These are phyloP conservation scores for Gryllus longicercus DNA, from an alignment of 2,888 invertebrate species.

Conservation along the genomic window DNA sequence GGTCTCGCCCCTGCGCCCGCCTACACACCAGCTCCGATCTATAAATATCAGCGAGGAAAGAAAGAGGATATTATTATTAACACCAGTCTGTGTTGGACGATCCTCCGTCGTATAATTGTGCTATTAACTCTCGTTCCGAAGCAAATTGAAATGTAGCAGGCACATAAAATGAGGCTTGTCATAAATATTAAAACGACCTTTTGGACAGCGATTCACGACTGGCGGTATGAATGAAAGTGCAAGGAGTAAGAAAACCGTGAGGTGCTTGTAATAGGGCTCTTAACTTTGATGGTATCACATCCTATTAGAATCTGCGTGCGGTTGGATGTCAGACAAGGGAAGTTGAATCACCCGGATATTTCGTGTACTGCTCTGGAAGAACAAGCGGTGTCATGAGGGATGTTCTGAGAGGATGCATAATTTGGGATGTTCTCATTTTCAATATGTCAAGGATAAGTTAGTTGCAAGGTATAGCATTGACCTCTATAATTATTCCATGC, in stretches of 20 bases:
- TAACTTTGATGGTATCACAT: not conserved
- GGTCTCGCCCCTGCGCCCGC: not conserved
- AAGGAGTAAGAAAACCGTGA: not conserved
- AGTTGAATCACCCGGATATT: not conserved
- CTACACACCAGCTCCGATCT: not conserved
- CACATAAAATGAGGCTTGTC: slow-evolving; percentile 6
- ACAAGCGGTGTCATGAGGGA: not conserved
- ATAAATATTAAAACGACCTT: not conserved
- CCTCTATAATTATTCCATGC: too few relatives aligned
- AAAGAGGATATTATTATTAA: not conserved
- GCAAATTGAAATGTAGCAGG: slow-evolving; percentile 17
- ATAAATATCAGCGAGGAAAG: slow-evolving; percentile 17
- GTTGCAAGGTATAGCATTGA: too few relatives aligned
- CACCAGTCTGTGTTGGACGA: not conserved
- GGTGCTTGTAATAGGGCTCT: not conserved
- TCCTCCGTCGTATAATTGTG: not conserved
- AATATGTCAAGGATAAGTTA: too few relatives aligned
- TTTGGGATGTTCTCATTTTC: too few relatives aligned
- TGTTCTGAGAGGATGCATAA: too few relatives aligned
- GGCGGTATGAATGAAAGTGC: slow-evolving; percentile 7
- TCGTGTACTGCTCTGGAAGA: not conserved
- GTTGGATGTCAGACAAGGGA: not conserved
- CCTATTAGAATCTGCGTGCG: not conserved
- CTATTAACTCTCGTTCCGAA: not conserved
- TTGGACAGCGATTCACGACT: not conserved